A percentile compares a stretch with the other conserved stretches of the same genome.
Evolutionary conservation across 2,797 vertebrate genomes (phyloP).

Genomic region (Gymnopithys bicolor): DNA sequence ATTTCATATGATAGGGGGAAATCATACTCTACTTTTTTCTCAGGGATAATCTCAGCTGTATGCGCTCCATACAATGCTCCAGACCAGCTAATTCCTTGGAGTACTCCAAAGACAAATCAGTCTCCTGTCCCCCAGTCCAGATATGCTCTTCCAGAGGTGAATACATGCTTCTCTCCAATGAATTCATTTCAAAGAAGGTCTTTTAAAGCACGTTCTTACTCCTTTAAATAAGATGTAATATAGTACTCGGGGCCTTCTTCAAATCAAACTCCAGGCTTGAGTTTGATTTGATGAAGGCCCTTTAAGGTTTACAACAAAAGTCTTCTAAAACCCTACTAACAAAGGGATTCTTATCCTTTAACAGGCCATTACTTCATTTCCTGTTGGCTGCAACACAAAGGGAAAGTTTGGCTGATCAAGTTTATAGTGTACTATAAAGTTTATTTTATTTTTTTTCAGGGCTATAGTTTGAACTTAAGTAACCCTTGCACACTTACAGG

Average conservation of each 20-base stretch:
- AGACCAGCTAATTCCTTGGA: neutral
- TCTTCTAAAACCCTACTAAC: neutral
- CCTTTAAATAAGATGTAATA: neutral
- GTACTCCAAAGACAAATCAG: neutral
- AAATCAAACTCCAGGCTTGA: neutral
- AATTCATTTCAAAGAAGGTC: neutral
- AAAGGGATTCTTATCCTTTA: neutral
- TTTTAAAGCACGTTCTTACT: neutral
- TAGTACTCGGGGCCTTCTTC: neutral
- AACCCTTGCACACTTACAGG: neutral
- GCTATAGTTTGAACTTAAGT: neutral
- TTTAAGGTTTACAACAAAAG: neutral
- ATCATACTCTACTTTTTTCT: neutral
- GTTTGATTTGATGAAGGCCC: neutral
- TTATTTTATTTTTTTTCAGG: neutral
- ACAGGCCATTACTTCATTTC: neutral
- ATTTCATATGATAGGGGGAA: neutral
- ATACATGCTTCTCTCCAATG: neutral
- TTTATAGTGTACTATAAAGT: neutral
- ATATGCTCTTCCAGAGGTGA: conserved; percentile 36
- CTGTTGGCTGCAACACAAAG: neutral
- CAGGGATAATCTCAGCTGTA: conserved; percentile 75
- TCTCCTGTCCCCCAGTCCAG: neutral
- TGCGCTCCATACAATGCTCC: conserved; percentile 75
- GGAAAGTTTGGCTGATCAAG: neutral